These are phyloP conservation scores for Platygyra sinensis DNA, from an alignment of 64 coral and sea anemone genomes.

Conservation along the genomic window DNA sequence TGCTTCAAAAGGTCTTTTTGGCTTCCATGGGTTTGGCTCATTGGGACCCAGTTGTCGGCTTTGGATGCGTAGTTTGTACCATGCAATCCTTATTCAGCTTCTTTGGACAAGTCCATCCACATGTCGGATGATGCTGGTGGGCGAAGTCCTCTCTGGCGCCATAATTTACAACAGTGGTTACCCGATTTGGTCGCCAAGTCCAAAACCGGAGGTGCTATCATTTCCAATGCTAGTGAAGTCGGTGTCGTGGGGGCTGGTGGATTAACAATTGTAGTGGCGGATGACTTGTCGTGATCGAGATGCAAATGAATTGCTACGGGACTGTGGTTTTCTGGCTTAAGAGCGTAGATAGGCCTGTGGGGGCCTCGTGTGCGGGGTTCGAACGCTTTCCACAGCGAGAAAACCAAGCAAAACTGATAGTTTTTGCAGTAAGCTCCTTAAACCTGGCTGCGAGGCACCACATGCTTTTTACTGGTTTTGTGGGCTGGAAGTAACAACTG, in stretches of 20 bases:
- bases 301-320: conserved; percentile 19
- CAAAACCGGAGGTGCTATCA: conserved; percentile 14
- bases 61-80: too few species aligned
- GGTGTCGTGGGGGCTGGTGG: conserved; percentile 22
- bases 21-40: too few species aligned
- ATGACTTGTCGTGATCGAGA: conserved; percentile 12
- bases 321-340: conserved; percentile 30
- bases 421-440: conserved; percentile 13
- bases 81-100: too few species aligned
- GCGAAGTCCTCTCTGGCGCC: too few species aligned
- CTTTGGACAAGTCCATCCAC: too few species aligned
- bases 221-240: conserved; percentile 35
- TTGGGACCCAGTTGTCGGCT: too few species aligned
- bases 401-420: background rate
- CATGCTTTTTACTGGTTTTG: conserved; percentile 48
- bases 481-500: conserved; percentile 47
- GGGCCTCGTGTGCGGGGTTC: conserved; percentile 5
- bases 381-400: conserved; percentile 26
- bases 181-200: conserved; percentile 4
- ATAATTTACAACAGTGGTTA: too few species aligned
- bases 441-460: conserved; percentile 36
- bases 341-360: background rate
- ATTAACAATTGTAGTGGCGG: background rate
- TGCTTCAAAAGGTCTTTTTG: too few species aligned
- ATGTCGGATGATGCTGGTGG: too few species aligned